Evolutionary conservation across 2,797 vertebrate genomes (phyloP), one percentile per base, ranked within the genome.

Genomic region (Oreochromis grahami): DNA sequence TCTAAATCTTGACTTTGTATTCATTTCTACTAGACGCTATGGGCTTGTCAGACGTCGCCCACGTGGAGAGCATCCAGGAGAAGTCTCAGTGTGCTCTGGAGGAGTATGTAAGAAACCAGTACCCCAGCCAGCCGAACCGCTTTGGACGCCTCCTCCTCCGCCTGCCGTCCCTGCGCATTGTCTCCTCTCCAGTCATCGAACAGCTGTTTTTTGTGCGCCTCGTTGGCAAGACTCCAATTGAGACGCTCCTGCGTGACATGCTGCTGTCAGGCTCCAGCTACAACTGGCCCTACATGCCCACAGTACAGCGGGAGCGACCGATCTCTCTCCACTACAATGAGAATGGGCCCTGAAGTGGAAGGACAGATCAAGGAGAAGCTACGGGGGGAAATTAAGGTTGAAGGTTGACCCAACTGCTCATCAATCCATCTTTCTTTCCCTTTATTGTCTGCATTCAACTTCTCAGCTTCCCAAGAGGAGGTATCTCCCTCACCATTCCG

Each of bases 241-340:
- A 98, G 95, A 98, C 97, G 13, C 95, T 98, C 76, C 97, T 98
- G 1, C 96, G 97, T 1, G 97, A 98, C 94, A 98, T 98, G 97
- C 95, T 98, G 76, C 95, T 98, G 5, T 97, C 97, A 0, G 97
- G 97, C 8, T 97, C 97, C 90, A 96, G 97, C 94, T 97, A 97
- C 95, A 97, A 96, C 94, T 98, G 97, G 97, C 97, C 97, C 52
- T 97, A 97, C 84, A 96, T 97, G 93, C 94, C 95, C 4, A 13
- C 94, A 1, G 95, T 97, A 85, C 97, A 97, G 93, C 97, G 97
- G 78, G 96, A 94, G 76, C 94, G 96, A 24, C 95, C 92, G 88
- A 94, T 97, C 83, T 95, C 96, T 78, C 94, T 97, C 86, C 96
- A 97, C 91, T 97, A 97, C 94, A 97, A 97, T 4, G 97, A 97